Conservation (phyloP, 2,797 vertebrate genomes). For the Acanthurus leucopareius region DNA sequence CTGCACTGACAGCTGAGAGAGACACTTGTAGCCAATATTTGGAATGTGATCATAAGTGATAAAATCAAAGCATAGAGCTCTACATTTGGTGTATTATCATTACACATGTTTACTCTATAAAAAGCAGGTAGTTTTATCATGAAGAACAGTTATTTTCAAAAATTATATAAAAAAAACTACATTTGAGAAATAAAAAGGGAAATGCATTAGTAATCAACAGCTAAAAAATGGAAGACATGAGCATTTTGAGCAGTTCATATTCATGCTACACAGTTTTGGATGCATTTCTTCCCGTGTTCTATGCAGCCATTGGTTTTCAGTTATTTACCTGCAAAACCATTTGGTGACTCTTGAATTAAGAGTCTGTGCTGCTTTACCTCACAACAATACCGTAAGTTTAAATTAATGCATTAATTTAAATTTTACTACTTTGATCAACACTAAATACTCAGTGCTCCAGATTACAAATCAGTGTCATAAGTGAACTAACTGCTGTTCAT, state of each 20-base stretch:
- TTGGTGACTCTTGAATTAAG: not conserved
- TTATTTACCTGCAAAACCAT: not conserved
- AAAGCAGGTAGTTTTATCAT: too few relatives aligned
- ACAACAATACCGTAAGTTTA: not conserved
- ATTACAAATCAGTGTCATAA: not conserved
- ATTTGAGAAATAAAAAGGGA: too few relatives aligned
- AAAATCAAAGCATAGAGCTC: not conserved
- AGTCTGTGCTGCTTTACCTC: not conserved
- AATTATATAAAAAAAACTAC: too few relatives aligned
- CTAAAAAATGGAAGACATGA: too few relatives aligned
- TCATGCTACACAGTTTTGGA: too few relatives aligned
- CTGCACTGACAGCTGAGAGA: conserved; percentile 13
- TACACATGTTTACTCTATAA: too few relatives aligned
- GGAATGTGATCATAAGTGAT: not conserved
- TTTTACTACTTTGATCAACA: too few relatives aligned
- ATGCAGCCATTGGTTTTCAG: not conserved
- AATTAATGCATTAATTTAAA: not conserved
- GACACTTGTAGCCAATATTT: not conserved
- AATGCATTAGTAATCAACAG: too few relatives aligned
- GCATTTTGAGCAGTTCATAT: too few relatives aligned
- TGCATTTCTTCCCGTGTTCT: too few relatives aligned
- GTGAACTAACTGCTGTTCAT: not conserved
- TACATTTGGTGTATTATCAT: too few relatives aligned
- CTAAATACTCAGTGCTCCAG: not conserved
- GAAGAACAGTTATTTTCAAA: too few relatives aligned